phyloP scores from a whole-genome alignment of 1,140 invertebrate species.

The Drosophila lowei region DNA sequence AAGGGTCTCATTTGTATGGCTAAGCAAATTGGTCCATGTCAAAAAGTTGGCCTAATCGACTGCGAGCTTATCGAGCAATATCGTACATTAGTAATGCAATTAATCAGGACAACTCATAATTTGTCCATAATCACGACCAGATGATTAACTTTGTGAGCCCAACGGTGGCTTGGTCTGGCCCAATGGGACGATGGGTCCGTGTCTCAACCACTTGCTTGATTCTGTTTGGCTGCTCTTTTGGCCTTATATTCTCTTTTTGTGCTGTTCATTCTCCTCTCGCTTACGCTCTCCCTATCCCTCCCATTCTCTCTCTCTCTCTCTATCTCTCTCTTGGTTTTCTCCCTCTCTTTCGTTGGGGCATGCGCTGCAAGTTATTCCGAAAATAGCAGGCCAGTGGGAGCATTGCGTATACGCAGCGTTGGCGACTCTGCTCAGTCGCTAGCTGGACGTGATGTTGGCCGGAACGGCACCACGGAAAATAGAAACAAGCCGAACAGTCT shows the following conservation, averaged over 20 bases:
- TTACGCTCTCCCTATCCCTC: too few relatives aligned
- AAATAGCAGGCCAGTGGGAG: conserved; percentile 58
- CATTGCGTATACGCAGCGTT: conserved; percentile 74
- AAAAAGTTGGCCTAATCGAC: conserved; percentile 34
- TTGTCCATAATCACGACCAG: conserved; percentile 10
- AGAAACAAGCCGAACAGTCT: conserved; percentile 22
- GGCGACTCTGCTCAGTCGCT: conserved; percentile 59
- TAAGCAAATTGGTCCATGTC: conserved; percentile 35
- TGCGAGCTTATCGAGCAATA: conserved; percentile 30
- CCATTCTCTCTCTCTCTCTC: conserved; percentile 3
- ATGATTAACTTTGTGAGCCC: conserved; percentile 32
- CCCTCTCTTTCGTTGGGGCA: conserved; percentile 32
- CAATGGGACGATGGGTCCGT: conserved; percentile 33
- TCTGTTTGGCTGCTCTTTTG: conserved; percentile 41
- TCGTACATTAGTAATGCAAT: conserved; percentile 53
- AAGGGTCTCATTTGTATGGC: conserved; percentile 8
- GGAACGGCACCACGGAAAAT: conserved; percentile 72
- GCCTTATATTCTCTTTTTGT: neutral
- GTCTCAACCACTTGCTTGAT: conserved; percentile 75
- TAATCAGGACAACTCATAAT: conserved; percentile 50
- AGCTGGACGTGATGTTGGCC: conserved; percentile 79
- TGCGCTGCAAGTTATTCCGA: conserved; percentile 65
- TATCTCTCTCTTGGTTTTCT: conserved; percentile 1
- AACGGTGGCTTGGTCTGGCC: conserved; percentile 39
- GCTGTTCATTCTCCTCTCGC: neutral